Evolutionary conservation across 2,113 vertebrate genomes (phyloP).

Genomic region (Porphyrio hochstetteri): DNA sequence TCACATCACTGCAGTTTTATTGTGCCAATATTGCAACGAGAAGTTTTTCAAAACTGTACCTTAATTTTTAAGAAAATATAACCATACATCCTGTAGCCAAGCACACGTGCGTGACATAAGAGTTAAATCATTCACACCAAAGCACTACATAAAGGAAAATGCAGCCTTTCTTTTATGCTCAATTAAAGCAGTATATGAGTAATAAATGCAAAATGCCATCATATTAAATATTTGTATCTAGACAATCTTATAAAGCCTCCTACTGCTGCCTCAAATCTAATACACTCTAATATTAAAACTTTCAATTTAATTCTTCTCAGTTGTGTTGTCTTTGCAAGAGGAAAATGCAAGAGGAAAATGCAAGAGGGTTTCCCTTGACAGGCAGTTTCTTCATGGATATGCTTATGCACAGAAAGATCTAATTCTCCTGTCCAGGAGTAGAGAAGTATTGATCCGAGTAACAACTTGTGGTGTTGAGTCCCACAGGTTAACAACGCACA

Average conservation of each 20-base stretch:
- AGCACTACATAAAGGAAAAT: background rate
- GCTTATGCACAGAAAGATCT: background rate
- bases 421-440: background rate
- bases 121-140: slow-evolving; percentile 25
- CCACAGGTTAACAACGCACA: slow-evolving; percentile 19
- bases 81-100: background rate
- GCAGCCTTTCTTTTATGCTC: background rate
- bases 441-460: background rate
- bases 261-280: slow-evolving; percentile 45
- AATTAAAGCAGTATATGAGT: slow-evolving; percentile 3
- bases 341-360: slow-evolving; percentile 13
- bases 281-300: slow-evolving; percentile 43
- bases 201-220: slow-evolving; percentile 30
- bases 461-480: slow-evolving; percentile 20
- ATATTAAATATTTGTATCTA: slow-evolving; percentile 37
- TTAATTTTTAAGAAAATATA: background rate
- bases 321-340: slow-evolving; percentile 58
- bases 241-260: slow-evolving; percentile 43
- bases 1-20: background rate
- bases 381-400: background rate
- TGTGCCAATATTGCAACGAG: background rate
- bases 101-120: background rate
- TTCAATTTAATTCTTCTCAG: slow-evolving; percentile 54
- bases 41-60: background rate
- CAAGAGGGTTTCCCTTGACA: slow-evolving; percentile 1